phyloP scores from a whole-genome alignment of 1,140 invertebrate species.

The Sitobion miscanthi region DNA sequence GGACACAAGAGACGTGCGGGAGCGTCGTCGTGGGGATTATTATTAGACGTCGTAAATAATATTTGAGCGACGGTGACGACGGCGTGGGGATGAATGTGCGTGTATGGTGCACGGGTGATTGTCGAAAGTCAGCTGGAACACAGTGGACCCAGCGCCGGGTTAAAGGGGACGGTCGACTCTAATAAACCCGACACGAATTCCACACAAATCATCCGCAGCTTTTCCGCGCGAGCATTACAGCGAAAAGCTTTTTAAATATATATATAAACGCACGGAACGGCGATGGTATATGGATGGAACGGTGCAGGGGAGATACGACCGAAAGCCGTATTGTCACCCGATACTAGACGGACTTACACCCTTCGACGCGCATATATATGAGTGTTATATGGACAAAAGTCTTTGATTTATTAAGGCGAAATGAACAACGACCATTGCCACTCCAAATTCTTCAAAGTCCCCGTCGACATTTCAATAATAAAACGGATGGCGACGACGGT shows the following conservation, averaged over 20 bases:
- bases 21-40: slow-evolving; percentile 36
- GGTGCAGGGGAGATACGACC: neutral
- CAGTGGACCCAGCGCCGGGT: neutral
- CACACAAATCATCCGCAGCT: slow-evolving; percentile 56
- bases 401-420: slow-evolving; percentile 55
- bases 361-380: slow-evolving; percentile 28
- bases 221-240: slow-evolving; percentile 46
- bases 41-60: slow-evolving; percentile 57
- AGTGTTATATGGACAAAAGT: slow-evolving; percentile 19
- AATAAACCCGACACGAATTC: slow-evolving; percentile 57
- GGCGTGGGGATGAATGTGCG: slow-evolving; percentile 13
- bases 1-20: neutral
- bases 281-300: neutral
- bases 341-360: slow-evolving; percentile 34
- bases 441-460: slow-evolving; percentile 45
- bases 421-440: slow-evolving; percentile 28
- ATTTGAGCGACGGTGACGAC: neutral
- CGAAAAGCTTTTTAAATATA: slow-evolving; percentile 57
- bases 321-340: slow-evolving; percentile 38
- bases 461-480: slow-evolving; percentile 46
- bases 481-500: neutral
- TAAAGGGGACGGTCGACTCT: slow-evolving; percentile 41
- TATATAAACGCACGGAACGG: slow-evolving; percentile 23
- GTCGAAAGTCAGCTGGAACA: slow-evolving; percentile 55
- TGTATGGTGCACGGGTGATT: slow-evolving; percentile 12